These are phyloP conservation scores for Colinus virginianus DNA, from an alignment of 2,113 vertebrate species.

Conservation along the genomic window DNA sequence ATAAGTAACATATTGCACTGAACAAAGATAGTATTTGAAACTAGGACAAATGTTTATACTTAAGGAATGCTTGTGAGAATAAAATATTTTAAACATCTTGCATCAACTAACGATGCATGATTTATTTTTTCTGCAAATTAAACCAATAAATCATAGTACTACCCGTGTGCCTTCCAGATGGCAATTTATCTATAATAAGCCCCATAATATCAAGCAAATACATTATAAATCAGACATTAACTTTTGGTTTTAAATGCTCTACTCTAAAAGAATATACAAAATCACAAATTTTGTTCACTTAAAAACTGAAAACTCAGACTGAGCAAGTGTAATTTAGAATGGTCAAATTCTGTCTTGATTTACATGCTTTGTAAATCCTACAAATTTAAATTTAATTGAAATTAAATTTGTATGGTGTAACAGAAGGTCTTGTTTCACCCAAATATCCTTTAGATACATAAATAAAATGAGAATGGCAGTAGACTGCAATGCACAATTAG, in stretches of 20 bases:
- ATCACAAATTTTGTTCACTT: neutral
- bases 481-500: neutral
- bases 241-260: neutral
- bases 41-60: neutral
- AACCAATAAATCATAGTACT: constrained; percentile 81
- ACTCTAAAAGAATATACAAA: neutral
- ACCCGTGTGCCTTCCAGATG: constrained; percentile 82
- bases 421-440: neutral
- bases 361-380: neutral
- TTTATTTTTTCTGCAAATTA: constrained; percentile 78
- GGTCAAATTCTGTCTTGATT: neutral
- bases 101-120: neutral
- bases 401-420: neutral
- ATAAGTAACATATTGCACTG: neutral
- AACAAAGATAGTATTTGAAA: constrained; percentile 33
- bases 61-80: neutral
- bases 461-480: neutral
- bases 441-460: neutral
- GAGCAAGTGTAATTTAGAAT: neutral
- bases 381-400: neutral
- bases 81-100: constrained; percentile 47
- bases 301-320: neutral
- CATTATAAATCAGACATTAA: neutral
- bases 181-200: constrained; percentile 72
- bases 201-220: constrained; percentile 80